phyloP scores from a whole-genome alignment of 2,797 vertebrate genomes.

The Ataeniobius toweri region DNA sequence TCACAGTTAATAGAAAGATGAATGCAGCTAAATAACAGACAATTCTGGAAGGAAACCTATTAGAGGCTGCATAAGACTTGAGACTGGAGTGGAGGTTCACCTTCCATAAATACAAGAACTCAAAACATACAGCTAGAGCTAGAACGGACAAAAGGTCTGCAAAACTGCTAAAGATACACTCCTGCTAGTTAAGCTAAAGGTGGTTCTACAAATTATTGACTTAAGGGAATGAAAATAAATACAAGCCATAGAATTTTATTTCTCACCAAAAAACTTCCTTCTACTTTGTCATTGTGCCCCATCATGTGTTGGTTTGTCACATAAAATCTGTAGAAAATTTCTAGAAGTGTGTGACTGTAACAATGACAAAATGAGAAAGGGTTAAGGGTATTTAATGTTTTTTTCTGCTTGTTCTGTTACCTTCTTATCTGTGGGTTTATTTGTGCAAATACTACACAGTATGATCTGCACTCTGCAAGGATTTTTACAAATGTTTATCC shows the following conservation, averaged over 20 bases:
- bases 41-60: background rate
- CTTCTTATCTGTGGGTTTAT: background rate
- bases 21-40: background rate
- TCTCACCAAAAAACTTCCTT: background rate
- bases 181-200: background rate
- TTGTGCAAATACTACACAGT: background rate
- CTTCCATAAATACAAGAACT: background rate
- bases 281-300: background rate
- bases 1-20: background rate
- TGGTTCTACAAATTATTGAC: background rate
- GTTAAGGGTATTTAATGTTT: background rate
- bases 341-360: background rate
- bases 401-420: background rate
- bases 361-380: background rate
- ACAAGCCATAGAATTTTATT: background rate
- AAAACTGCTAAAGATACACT: background rate
- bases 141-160: background rate
- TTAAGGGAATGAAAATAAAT: background rate
- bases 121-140: background rate
- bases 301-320: background rate
- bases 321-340: background rate
- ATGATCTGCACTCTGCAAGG: background rate
- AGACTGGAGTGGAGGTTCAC: background rate
- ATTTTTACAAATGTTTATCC: background rate
- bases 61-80: background rate